Percentiles rank a stretch among this genome's conserved stretches.
These are phyloP conservation scores for Emydocephalus ijimae DNA, from an alignment of 2,113 vertebrate genomes.

Conservation along the genomic window DNA sequence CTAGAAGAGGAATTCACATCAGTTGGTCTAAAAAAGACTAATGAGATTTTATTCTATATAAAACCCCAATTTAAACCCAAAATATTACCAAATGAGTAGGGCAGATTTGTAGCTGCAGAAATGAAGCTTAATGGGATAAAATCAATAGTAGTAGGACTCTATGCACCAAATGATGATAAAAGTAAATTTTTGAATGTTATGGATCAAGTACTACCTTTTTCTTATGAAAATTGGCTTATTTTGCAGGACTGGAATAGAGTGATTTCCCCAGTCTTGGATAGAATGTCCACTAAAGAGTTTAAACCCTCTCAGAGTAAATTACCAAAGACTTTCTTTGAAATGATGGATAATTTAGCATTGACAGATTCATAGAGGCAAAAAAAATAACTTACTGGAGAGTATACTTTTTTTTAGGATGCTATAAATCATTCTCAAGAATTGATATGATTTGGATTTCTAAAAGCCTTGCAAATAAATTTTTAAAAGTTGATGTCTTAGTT, in stretches of 20 bases:
- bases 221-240: background rate
- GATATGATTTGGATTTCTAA: background rate
- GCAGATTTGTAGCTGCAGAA: background rate
- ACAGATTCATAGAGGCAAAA: background rate
- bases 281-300: background rate
- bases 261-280: background rate
- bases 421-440: background rate
- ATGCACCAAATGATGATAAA: background rate
- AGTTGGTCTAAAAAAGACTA: no score
- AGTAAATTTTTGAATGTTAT: background rate
- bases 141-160: background rate
- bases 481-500: background rate
- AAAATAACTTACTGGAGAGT: background rate
- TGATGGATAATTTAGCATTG: background rate
- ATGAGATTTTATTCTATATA: background rate
- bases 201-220: background rate
- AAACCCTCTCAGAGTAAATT: background rate
- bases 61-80: background rate
- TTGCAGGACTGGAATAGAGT: background rate
- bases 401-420: background rate
- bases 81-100: background rate
- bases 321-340: background rate
- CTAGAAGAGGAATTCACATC: no score
- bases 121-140: background rate
- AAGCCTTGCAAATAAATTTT: background rate